Evolutionary conservation across 2,113 vertebrate genomes (phyloP).

Genomic region (Podocnemis expansa): DNA sequence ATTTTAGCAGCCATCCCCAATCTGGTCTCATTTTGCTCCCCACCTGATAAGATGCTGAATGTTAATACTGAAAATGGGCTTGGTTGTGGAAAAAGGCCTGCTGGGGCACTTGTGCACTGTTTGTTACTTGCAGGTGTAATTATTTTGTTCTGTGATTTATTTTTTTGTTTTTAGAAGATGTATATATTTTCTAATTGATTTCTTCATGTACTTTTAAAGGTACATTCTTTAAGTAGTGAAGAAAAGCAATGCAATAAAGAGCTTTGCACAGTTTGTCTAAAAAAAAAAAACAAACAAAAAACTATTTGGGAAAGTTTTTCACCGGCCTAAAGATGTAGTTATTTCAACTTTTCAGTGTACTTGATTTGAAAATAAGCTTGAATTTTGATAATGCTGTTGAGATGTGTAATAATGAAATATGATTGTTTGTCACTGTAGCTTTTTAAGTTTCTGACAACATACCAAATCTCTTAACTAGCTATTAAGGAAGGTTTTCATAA

Average conservation of each 20-base stretch:
- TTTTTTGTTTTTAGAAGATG: conserved; percentile 55
- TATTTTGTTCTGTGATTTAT: conserved; percentile 33
- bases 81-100: conserved; percentile 28
- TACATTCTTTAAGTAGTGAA: conserved; percentile 50
- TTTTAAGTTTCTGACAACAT: conserved; percentile 19
- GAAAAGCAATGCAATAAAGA: conserved; percentile 61
- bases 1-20: not conserved
- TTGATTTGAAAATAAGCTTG: conserved; percentile 9
- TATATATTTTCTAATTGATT: conserved; percentile 76
- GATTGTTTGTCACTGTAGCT: conserved; percentile 11
- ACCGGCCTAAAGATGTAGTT: conserved; percentile 28
- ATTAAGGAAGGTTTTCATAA: conserved; percentile 10
- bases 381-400: conserved; percentile 23
- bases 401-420: not conserved
- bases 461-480: conserved; percentile 40
- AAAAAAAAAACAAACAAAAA: too few species aligned
- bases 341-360: conserved; percentile 38
- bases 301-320: not conserved
- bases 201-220: conserved; percentile 62
- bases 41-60: conserved; percentile 25
- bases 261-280: conserved; percentile 51
- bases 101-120: conserved; percentile 49
- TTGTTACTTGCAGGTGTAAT: conserved; percentile 21
- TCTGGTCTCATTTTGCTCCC: conserved; percentile 35
- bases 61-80: conserved; percentile 44